phyloP scores from a whole-genome alignment of 2,113 vertebrate genomes.

The Mustelus asterias region DNA sequence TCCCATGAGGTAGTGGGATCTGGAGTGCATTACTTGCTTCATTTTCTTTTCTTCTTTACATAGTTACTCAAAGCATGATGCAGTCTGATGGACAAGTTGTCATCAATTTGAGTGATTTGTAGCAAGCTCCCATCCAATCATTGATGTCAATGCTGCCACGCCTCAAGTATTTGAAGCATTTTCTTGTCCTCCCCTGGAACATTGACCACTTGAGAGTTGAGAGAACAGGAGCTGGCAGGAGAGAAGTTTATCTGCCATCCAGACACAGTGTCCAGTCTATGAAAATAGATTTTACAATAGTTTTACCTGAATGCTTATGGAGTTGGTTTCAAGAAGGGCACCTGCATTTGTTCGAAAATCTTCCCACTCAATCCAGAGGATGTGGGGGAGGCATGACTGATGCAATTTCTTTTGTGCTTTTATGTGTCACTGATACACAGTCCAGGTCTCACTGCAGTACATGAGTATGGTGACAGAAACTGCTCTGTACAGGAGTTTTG shows the following conservation, averaged over 20 bases:
- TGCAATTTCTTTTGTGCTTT: not conserved
- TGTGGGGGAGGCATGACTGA: not conserved
- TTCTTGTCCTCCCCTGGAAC: not conserved
- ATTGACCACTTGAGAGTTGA: not conserved
- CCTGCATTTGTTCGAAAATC: not conserved
- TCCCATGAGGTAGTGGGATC: not conserved
- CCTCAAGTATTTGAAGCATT: not conserved
- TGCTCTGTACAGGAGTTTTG: not conserved
- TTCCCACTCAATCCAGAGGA: not conserved
- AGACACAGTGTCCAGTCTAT: not conserved
- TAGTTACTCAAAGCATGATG: not conserved
- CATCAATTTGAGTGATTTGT: not conserved
- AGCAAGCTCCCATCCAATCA: not conserved
- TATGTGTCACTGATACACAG: not conserved
- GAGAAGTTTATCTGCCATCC: not conserved
- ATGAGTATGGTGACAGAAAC: not conserved
- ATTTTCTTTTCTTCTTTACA: not conserved
- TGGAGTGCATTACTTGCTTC: not conserved
- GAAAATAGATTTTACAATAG: not conserved
- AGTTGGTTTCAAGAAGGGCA: not conserved
- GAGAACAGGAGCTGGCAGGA: not conserved
- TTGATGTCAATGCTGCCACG: not conserved
- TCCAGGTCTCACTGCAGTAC: not conserved
- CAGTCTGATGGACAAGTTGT: not conserved
- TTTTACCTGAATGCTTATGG: not conserved